Conservation (phyloP, 2,797 vertebrate species). For the Chloroceryle inda region DNA sequence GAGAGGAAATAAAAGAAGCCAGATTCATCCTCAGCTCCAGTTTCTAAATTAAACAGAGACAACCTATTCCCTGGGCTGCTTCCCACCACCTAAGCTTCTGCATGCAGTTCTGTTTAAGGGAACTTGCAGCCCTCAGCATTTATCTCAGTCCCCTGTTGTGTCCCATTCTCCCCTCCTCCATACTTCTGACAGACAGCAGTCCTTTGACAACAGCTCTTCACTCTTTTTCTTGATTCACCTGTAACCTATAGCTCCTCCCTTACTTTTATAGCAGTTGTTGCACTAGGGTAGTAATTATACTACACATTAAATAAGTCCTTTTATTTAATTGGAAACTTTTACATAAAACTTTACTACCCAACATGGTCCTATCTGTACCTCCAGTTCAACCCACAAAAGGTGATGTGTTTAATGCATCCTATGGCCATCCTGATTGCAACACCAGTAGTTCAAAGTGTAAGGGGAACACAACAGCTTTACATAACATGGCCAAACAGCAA, state of each 20-base stretch:
- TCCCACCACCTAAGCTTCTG: background rate
- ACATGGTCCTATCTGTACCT: background rate
- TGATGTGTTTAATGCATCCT: background rate
- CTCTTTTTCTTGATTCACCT: background rate
- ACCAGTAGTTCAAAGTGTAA: background rate
- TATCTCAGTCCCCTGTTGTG: background rate
- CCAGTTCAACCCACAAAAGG: background rate
- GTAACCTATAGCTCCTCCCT: background rate
- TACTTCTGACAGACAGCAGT: background rate
- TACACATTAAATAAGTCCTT: background rate
- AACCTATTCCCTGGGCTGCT: background rate
- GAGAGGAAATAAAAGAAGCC: background rate
- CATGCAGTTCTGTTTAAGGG: background rate
- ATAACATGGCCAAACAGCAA: background rate
- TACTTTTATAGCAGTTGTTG: background rate
- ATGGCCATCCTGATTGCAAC: background rate
- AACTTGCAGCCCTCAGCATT: fast-evolving
- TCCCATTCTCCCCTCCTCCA: background rate
- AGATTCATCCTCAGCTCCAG: background rate
- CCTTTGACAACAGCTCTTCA: background rate
- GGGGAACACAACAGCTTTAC: background rate
- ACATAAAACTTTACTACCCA: background rate
- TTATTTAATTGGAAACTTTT: background rate
- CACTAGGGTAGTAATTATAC: background rate
- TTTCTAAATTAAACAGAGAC: background rate